These are phyloP conservation scores for Hylaeus volcanicus DNA, from an alignment of 1,140 invertebrate species.

Conservation along the genomic window DNA sequence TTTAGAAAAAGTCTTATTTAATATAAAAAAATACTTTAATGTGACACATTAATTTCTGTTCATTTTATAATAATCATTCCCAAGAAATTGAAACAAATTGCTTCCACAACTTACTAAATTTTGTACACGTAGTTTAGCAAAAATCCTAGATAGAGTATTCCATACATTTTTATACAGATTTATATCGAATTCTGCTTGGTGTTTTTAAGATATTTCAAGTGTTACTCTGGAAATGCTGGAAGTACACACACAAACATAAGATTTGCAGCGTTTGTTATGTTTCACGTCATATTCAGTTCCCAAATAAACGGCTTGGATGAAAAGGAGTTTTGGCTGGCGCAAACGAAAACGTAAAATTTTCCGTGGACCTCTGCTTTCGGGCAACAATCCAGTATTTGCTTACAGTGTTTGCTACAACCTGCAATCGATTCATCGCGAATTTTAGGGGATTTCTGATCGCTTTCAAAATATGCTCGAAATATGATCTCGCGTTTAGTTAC, in stretches of 20 bases:
- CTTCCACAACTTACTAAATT: neutral
- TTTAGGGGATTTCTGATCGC: conserved; percentile 26
- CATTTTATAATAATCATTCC: too few species aligned
- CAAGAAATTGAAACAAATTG: too few species aligned
- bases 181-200: neutral
- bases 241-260: neutral
- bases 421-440: conserved; percentile 34
- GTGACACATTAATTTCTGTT: too few species aligned
- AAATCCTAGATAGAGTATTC: neutral
- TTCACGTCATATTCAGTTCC: neutral
- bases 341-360: conserved; percentile 12
- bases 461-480: conserved; percentile 18
- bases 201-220: too few species aligned
- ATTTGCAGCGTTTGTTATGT: neutral
- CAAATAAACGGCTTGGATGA: conserved; percentile 37
- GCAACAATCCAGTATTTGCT: conserved; percentile 35
- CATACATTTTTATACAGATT: neutral
- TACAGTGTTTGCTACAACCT: neutral
- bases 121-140: neutral
- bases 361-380: neutral
- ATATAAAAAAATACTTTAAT: too few species aligned
- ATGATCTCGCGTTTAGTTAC: conserved; percentile 6
- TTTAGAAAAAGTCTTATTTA: too few species aligned
- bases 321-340: conserved; percentile 31
- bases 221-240: neutral